Conservation (phyloP, 2,888 invertebrate species). For the Pachycephus smyrnensis region DNA sequence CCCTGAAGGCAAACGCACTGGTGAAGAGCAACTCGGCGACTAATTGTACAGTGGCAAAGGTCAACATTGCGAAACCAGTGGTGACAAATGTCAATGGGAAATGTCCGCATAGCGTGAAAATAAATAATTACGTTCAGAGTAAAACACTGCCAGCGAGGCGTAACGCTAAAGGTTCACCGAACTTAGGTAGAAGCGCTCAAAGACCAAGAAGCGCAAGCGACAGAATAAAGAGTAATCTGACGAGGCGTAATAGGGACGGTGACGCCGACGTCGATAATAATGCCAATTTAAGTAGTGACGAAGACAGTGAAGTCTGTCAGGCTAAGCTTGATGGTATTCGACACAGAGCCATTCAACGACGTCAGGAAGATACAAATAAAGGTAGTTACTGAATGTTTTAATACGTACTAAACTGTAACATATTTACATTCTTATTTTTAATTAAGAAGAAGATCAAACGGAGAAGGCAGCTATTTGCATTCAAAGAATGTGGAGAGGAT, state of each 20-base stretch:
- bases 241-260: constrained; percentile 32
- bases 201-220: constrained; percentile 49
- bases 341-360: constrained; percentile 72
- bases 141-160: constrained; percentile 53
- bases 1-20: constrained; percentile 50
- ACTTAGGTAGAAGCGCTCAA: constrained; percentile 49
- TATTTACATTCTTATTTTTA: neutral
- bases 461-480: constrained; percentile 79
- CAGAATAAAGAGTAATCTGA: constrained; percentile 38
- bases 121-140: constrained; percentile 62
- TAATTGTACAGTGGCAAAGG: constrained; percentile 50
- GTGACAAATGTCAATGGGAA: constrained; percentile 50
- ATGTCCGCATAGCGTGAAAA: constrained; percentile 58
- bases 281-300: constrained; percentile 66
- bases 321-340: constrained; percentile 77
- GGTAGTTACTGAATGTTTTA: constrained; percentile 31
- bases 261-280: constrained; percentile 39
- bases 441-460: constrained; percentile 53
- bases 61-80: constrained; percentile 56
- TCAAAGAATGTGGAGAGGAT: constrained; percentile 90
- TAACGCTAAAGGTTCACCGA: constrained; percentile 53
- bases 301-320: constrained; percentile 76
- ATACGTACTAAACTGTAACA: neutral
- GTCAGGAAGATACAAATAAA: constrained; percentile 59
- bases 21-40: constrained; percentile 56